Conservation (phyloP, 2,888 invertebrate species). For the Helleia helle region DNA sequence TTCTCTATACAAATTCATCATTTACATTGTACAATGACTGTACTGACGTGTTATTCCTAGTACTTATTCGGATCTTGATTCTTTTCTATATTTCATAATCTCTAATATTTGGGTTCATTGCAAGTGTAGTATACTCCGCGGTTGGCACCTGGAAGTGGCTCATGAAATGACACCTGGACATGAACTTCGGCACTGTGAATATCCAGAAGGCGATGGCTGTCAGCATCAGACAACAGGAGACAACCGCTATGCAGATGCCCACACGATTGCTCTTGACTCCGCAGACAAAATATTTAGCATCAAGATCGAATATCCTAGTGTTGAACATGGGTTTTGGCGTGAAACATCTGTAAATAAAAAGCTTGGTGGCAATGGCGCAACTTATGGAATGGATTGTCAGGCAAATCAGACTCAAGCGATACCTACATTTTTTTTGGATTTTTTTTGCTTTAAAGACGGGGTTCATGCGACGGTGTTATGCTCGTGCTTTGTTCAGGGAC, state of each 20-base stretch:
- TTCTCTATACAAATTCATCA: no score
- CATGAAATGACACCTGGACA: conserved; percentile 29
- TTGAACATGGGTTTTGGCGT: conserved; percentile 49
- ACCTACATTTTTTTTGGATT: no score
- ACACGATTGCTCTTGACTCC: conserved; percentile 23
- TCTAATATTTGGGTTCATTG: conserved; percentile 25
- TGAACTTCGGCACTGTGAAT: conserved; percentile 31
- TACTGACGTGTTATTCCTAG: no score
- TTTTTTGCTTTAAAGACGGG: no score
- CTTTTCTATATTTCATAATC: no score
- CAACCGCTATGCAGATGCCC: conserved; percentile 32
- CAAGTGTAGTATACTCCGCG: conserved; percentile 39
- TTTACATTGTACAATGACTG: no score
- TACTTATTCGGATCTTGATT: no score
- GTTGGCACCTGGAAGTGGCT: conserved; percentile 31
- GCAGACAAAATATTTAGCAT: conserved; percentile 56
- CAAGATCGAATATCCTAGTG: conserved; percentile 56
- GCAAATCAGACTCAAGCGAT: no score
- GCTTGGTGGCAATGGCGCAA: no score
- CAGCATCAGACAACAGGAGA: conserved; percentile 34
- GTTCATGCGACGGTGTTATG: no score
- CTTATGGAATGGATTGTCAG: no score
- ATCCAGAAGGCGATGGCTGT: conserved; percentile 45
- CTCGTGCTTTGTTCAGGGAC: no score
- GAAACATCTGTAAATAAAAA: conserved; percentile 60